Conservation (phyloP, 92 coral and sea anemone genomes). For the Epizoanthus scotinus region DNA sequence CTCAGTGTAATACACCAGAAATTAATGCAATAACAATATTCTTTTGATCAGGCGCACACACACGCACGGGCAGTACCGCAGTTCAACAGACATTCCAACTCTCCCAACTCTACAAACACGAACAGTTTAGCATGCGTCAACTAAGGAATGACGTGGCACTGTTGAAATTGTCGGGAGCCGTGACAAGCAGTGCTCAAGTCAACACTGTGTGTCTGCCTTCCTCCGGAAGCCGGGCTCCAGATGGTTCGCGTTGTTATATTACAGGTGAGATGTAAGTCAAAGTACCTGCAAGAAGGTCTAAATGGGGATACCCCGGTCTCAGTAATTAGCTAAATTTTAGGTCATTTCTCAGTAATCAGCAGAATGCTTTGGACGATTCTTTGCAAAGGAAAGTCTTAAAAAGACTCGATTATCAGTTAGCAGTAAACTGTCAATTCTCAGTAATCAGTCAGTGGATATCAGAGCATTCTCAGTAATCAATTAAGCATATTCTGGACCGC, state of each 20-base stretch:
- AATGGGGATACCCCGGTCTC: no score
- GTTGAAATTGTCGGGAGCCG: slow-evolving; percentile 43
- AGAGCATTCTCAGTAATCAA: no score
- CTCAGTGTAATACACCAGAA: no score
- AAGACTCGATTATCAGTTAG: no score
- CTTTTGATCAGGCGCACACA: slow-evolving; percentile 45
- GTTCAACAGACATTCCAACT: slow-evolving; percentile 54
- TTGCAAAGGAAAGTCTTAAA: no score
- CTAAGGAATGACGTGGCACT: slow-evolving; percentile 61
- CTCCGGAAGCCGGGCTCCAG: slow-evolving; percentile 35
- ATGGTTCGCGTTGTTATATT: slow-evolving; percentile 49
- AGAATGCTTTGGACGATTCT: no score
- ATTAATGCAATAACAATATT: no score
- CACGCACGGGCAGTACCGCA: slow-evolving; percentile 45
- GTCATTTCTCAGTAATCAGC: no score
- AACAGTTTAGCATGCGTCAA: slow-evolving; percentile 39
- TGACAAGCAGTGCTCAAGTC: slow-evolving; percentile 31
- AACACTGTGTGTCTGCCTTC: slow-evolving; percentile 57
- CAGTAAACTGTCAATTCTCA: no score
- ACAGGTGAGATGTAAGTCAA: slow-evolving; percentile 41
- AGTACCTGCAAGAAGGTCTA: background rate
- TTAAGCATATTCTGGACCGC: no score
- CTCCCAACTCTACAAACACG: slow-evolving; percentile 37
- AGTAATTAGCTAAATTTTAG: no score
- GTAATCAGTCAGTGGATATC: no score